Base-by-base conservation (phyloP, 2,797 vertebrate genomes). In the Arnoldichthys spilopterus region DNA sequence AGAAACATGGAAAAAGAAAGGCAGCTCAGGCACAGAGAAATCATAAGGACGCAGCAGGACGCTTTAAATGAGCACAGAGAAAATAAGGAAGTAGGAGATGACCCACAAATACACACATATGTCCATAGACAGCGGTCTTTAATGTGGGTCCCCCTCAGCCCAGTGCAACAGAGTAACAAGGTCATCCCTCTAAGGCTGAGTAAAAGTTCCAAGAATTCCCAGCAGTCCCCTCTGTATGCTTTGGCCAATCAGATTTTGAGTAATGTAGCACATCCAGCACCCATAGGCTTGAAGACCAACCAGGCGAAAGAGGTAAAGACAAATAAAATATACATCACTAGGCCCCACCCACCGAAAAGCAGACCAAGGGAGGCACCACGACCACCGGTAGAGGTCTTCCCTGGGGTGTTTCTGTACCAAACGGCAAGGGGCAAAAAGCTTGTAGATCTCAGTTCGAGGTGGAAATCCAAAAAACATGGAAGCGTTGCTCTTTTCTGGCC, bases 281-380 rank as follows among this genome's bases (percentile, higher is more conserved):
- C 63, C 28, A n/a, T 51, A 9, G 9, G 61, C 30, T 18, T 63
- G 40, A 64, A 51, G 70, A 63, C 74, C 49, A 80, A 73, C 83
- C 89, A 87, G 77, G 82, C 85, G 32, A 64, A 74, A 24, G 82
- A 0, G 74, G 92, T 86, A 72, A 87, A 89, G 53, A 89, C 91
- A 66, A 95, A 92, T 75, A 98, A 96, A 85, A 94, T 98, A 73
- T 98, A 98, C 0, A 94, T 98, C 85, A 97, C 96, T 0, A 90
- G 93, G 85, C 90, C 90, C 24, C 92, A 95, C 18, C 87, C 90
- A 0, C 88, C 87, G 18, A 87, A 87, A 84, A 89, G 90, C 66
- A 76, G 88, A 40, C 72, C 77, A 24, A 82, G 78, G 26, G n/a
- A 51, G 30, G 4, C 51, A 9, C 67, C 56, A 24, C 77, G 66